Evolutionary conservation across 1,140 invertebrate species (phyloP), one percentile per base, ranked within the genome.

Genomic region (Drosophila sp.): DNA sequence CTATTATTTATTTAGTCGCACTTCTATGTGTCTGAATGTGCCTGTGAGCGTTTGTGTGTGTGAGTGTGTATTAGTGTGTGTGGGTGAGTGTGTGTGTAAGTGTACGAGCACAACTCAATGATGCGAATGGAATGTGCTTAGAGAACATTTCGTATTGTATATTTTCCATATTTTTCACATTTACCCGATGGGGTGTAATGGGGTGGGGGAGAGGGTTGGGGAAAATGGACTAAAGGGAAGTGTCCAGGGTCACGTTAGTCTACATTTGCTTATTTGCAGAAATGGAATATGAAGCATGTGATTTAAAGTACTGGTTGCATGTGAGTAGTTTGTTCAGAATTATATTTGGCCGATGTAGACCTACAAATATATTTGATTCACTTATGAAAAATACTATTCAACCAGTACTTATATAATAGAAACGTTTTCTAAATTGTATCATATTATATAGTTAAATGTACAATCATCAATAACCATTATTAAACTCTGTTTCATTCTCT

Each of bases 1-100:
- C 54, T 81, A 87, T 81, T 86, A 86, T 86, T 86, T 86, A 87
- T 86, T 86, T 87, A 81, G 78, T 87, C 78, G 51, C 78, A 75
- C 75, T 61, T 64, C 13, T 38, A 6, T 38, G 38, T 34, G 25
- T 4, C n/a, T 45, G 16, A 11, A 5, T 36, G 0, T 21, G n/a
- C n/a, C n/a, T n/a, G 7, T 57, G 8, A n/a, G 21, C 25, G 7
- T 38, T 8, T 27, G 46, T 59, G 32, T 34, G 6, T 34, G 27
- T 59, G 11, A 38, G 18, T 38, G 1, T 40, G 4, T 57, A 5
- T 18, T 0, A 3, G n/a, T 36, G 7, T 59, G 9, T 34, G 2
- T 36, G n/a, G n/a, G 7, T 48, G 14, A 9, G 21, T 29, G 7
- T 29, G 18, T 18, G 46, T 59, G 32, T 14, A 3, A 25, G 16